Evolutionary conservation across 2,113 vertebrate genomes (phyloP).

Genomic region (Phrynocephalus versicolor): DNA sequence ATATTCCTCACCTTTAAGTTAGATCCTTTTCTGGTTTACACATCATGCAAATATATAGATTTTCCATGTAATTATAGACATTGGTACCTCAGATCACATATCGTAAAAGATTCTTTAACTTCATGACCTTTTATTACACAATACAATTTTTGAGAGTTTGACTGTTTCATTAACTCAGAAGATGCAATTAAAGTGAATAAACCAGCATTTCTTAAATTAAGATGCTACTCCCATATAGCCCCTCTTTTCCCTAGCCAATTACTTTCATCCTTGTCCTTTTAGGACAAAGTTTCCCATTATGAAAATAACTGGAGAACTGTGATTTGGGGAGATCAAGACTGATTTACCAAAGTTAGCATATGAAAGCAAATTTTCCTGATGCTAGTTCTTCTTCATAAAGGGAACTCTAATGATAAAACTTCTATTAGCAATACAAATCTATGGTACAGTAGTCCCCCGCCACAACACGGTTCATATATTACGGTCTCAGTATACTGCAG

Average conservation of each 20-base stretch:
- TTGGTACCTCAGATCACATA: too few relatives aligned
- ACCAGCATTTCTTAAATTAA: background rate
- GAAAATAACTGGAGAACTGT: background rate
- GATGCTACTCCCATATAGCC: too few relatives aligned
- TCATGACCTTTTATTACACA: background rate
- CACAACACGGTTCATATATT: too few relatives aligned
- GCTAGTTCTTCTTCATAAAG: background rate
- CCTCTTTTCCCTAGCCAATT: background rate
- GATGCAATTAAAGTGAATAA: background rate
- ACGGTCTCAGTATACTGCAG: too few relatives aligned
- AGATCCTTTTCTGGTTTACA: too few relatives aligned
- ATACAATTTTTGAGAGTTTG: background rate
- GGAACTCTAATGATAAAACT: background rate
- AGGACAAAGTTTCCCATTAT: background rate
- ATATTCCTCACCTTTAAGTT: too few relatives aligned
- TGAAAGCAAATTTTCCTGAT: background rate
- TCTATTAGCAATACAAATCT: background rate
- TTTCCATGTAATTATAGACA: too few relatives aligned
- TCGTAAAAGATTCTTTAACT: background rate
- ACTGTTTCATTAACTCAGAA: background rate
- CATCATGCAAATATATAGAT: too few relatives aligned
- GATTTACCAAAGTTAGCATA: background rate
- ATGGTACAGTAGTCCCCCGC: too few relatives aligned
- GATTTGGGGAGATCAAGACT: background rate
- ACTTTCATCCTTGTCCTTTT: background rate